Percentiles rank a stretch among this genome's conserved stretches.
phyloP scores from a whole-genome alignment of 2,113 vertebrate species.

The Pollachius pollachius region DNA sequence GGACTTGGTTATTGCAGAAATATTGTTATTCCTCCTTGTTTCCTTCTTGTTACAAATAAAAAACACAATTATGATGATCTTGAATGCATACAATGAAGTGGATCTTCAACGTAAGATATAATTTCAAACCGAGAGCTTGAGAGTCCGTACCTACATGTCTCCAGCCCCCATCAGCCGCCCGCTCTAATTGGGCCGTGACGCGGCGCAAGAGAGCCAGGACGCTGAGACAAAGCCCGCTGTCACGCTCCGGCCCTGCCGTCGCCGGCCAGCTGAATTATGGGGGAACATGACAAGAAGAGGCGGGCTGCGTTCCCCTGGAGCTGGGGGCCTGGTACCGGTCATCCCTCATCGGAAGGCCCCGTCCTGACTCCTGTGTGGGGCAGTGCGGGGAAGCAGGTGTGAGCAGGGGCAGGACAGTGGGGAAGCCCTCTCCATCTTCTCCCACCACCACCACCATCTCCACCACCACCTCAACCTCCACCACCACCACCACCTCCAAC shows the following conservation, averaged over 20 bases:
- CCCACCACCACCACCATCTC: conserved; percentile 22
- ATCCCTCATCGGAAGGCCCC: conserved; percentile 66
- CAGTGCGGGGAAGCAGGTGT: conserved; percentile 66
- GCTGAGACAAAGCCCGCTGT: conserved; percentile 47
- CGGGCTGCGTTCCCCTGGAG: conserved; percentile 63
- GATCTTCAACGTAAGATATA: too few relatives aligned
- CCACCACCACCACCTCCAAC: too few relatives aligned
- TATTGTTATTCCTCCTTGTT: too few relatives aligned
- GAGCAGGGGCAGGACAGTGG: conserved; percentile 61
- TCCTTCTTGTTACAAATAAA: too few relatives aligned
- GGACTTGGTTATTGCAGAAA: not conserved
- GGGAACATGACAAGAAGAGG: conserved; percentile 63
- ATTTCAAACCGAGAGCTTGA: too few relatives aligned
- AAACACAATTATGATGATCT: too few relatives aligned
- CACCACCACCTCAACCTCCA: conserved; percentile 11
- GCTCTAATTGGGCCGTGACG: not conserved
- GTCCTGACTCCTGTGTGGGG: conserved; percentile 29
- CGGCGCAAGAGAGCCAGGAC: conserved; percentile 7
- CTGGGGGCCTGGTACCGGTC: conserved; percentile 52
- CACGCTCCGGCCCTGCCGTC: conserved; percentile 43
- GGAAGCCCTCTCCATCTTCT: conserved; percentile 55
- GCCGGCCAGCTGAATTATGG: conserved; percentile 57
- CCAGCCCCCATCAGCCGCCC: too few relatives aligned
- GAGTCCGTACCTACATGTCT: too few relatives aligned
- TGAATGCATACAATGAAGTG: too few relatives aligned